Base-by-base conservation (phyloP, 2,888 invertebrate genomes). In the Scrobipalpa costella region DNA sequence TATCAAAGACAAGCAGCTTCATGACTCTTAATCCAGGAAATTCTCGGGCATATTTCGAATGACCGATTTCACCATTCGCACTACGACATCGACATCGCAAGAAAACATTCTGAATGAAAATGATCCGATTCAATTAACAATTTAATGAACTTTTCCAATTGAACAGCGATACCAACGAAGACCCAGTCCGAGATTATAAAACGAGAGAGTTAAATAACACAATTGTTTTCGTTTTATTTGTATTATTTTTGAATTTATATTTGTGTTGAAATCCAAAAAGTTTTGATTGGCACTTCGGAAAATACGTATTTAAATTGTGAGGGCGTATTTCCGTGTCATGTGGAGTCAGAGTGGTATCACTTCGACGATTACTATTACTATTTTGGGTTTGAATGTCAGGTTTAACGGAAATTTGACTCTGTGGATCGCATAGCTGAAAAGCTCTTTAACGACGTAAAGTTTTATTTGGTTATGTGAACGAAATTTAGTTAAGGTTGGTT, bases 111-210 rank as follows among this genome's bases (percentile, higher is more conserved):
- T 11, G 44, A 57, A 68, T 67, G 65, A 67, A 44, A 67, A 68
- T 68, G 68, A 63, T 66, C 64, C 40, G 61, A 70, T 67, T 68
- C 70, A 70, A 70, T 70, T 69, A 65, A 66, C 61, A 62, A 61
- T 64, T 67, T 64, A 68, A 59, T 70, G 66, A 68, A 69, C 63
- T 67, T 70, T 63, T 61, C 66, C 64, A 69, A 70, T 70, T 67
- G 63, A 67, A 68, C 65, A 64, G 21, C 19, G 44, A 21, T 17
- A 33, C 17, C 44, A 44, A 44, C 15, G 44, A 15, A n/a, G 15
- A 15, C 44, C 44, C n/a, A 15, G 5, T 15, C 44, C 44, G n/a
- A 44, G 44, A 44, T 44, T 44, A 44, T 15, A 44, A 15, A 1
- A 44, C 44, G n/a, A 44, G 44, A n/a, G 44, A 44, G 15, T 44